phyloP scores from a whole-genome alignment of 2,797 vertebrate species.

The Pitangus sulphuratus region DNA sequence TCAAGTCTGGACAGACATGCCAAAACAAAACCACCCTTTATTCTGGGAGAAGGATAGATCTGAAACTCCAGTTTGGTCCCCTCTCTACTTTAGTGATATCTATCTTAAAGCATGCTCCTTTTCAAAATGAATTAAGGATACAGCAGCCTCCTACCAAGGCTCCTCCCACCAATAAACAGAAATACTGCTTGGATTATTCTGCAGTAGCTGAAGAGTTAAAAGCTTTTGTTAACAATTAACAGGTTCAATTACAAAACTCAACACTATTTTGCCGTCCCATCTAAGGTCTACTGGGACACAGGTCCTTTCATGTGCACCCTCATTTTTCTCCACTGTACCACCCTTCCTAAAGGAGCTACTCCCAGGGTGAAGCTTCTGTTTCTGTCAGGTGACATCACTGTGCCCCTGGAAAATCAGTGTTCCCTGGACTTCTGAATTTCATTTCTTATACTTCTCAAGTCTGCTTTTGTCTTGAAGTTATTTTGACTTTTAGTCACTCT shows the following conservation, averaged over 20 bases:
- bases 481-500: not conserved
- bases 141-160: not conserved
- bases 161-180: not conserved
- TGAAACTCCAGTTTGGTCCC: not conserved
- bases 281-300: not conserved
- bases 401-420: not conserved
- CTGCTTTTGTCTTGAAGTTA: not conserved
- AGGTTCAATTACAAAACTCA: not conserved
- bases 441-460: not conserved
- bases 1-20: not conserved
- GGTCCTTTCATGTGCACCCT: not conserved
- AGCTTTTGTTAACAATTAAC: not conserved
- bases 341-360: conserved; percentile 68
- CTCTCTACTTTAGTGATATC: not conserved
- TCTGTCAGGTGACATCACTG: not conserved
- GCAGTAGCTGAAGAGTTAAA: not conserved
- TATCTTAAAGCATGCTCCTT: not conserved
- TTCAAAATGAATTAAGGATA: not conserved
- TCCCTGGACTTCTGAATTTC: not conserved
- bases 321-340: conserved; percentile 61
- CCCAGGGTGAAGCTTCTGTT: conserved; percentile 72
- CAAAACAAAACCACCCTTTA: not conserved
- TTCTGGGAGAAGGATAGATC: not conserved
- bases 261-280: not conserved
- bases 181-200: not conserved